phyloP scores from a whole-genome alignment of 2,113 vertebrate genomes.

The Semnornis frantzii region DNA sequence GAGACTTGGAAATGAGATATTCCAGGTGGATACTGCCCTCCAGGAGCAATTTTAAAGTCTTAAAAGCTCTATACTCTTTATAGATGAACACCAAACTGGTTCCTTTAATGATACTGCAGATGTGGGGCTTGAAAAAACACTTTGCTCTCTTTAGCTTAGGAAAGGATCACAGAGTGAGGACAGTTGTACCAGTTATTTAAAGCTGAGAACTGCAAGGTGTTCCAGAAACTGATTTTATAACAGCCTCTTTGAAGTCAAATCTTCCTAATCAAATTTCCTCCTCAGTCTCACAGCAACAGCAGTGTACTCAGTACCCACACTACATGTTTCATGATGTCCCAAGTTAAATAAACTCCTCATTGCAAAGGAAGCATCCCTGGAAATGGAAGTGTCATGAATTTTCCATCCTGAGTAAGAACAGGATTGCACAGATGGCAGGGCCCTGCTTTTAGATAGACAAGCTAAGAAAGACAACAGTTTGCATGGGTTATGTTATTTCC shows the following conservation, averaged over 20 bases:
- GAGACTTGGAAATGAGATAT: neutral
- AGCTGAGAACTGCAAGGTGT: constrained; percentile 1
- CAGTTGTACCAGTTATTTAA: constrained; percentile 15
- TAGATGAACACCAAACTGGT: neutral
- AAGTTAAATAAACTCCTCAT: neutral
- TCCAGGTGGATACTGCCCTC: neutral
- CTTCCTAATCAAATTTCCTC: neutral
- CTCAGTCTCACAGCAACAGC: neutral
- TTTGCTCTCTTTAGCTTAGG: neutral
- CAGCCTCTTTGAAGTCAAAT: neutral
- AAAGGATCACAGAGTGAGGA: neutral
- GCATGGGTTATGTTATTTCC: neutral
- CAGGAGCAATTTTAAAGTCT: neutral
- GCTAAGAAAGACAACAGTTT: neutral
- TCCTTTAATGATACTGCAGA: neutral
- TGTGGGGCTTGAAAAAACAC: neutral
- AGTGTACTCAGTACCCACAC: neutral
- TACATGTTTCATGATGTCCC: neutral
- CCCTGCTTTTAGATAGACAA: neutral
- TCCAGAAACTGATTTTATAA: neutral
- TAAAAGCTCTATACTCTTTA: neutral
- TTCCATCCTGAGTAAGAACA: neutral
- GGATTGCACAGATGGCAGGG: neutral
- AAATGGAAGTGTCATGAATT: neutral
- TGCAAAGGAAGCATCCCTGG: neutral